Evolutionary conservation across 1,140 invertebrate species (phyloP).

Genomic region (Lepidostoma basale): DNA sequence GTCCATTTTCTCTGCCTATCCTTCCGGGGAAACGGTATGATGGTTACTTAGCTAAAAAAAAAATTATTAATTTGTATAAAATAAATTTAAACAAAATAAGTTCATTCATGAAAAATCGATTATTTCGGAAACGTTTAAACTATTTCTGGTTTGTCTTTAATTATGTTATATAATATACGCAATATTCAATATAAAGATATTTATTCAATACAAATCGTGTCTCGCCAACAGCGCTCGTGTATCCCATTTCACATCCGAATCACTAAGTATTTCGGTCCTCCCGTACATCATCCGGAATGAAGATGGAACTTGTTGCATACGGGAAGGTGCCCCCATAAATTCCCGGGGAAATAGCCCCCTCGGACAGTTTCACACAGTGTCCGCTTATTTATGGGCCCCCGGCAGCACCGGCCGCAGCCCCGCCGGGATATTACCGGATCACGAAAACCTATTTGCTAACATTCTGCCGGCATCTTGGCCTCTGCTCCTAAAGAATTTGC

Average conservation of each 20-base stretch:
- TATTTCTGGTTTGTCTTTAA: no score
- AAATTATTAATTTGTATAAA: no score
- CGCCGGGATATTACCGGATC: slow-evolving; percentile 38
- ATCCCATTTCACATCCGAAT: no score
- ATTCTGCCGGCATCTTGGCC: slow-evolving; percentile 1
- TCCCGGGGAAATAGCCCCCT: slow-evolving; percentile 31
- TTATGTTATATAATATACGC: not conserved
- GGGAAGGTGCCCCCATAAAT: slow-evolving; percentile 38
- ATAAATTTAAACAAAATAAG: no score
- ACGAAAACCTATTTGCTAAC: slow-evolving; percentile 45
- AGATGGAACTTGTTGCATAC: slow-evolving; percentile 23
- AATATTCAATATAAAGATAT: no score
- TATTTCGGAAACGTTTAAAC: no score
- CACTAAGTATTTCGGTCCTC: not conserved
- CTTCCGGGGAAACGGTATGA: no score
- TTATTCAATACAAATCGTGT: slow-evolving; percentile 42
- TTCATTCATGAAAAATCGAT: no score
- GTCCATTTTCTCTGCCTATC: no score
- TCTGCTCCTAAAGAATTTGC: no score
- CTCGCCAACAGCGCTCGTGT: slow-evolving; percentile 15
- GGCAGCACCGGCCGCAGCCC: slow-evolving; percentile 32
- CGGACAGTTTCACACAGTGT: slow-evolving; percentile 41
- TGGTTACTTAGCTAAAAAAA: no score
- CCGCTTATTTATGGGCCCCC: slow-evolving; percentile 34
- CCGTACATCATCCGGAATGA: slow-evolving; percentile 30